Evolutionary conservation across 2,888 invertebrate genomes (phyloP).

Genomic region (Mayetiola destructor): DNA sequence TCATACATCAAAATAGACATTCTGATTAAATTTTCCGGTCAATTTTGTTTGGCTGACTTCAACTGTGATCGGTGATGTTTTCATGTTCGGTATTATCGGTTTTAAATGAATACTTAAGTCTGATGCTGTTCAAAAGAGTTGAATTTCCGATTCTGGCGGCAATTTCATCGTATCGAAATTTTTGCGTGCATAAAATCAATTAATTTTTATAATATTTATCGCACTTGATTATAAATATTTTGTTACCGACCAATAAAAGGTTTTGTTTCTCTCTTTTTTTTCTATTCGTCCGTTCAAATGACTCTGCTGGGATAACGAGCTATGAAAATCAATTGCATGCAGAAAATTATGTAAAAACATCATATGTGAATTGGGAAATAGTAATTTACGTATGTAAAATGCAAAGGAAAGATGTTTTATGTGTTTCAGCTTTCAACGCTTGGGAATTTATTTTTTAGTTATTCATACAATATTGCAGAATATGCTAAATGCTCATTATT

Average conservation of each 20-base stretch:
- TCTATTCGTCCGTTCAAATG: too few relatives aligned
- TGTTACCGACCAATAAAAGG: neutral
- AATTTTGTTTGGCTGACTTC: neutral
- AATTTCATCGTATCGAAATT: neutral
- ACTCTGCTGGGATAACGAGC: too few relatives aligned
- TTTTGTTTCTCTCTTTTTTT: too few relatives aligned
- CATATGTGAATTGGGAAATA: too few relatives aligned
- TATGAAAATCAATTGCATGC: too few relatives aligned
- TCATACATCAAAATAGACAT: neutral
- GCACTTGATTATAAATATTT: conserved; percentile 5
- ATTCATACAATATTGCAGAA: too few relatives aligned
- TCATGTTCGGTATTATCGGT: neutral
- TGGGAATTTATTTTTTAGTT: too few relatives aligned
- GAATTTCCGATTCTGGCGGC: neutral
- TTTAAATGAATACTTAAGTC: neutral
- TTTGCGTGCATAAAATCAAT: conserved; percentile 11
- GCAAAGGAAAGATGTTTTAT: too few relatives aligned
- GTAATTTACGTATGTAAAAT: too few relatives aligned
- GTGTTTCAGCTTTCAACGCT: too few relatives aligned
- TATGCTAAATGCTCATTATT: too few relatives aligned
- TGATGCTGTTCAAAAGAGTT: neutral
- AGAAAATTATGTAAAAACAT: too few relatives aligned
- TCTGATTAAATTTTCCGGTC: neutral
- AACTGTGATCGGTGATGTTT: neutral
- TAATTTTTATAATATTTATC: conserved; percentile 5